These are phyloP conservation scores for Limenitis camilla DNA, from an alignment of 2,888 invertebrate species.

Conservation along the genomic window DNA sequence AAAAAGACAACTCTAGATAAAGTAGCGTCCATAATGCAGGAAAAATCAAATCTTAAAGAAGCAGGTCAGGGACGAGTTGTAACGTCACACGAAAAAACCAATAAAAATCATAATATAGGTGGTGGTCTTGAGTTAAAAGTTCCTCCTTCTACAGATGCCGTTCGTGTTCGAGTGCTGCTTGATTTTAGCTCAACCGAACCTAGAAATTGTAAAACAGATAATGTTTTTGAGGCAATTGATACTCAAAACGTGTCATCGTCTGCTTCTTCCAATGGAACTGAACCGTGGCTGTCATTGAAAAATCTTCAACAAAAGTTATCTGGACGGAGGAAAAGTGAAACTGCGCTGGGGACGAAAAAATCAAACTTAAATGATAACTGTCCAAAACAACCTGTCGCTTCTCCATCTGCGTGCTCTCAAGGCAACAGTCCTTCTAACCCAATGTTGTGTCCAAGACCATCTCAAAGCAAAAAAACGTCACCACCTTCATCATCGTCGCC, in stretches of 20 bases:
- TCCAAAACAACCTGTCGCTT: neutral
- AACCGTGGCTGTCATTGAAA: slow-evolving; percentile 17
- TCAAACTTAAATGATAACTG: neutral
- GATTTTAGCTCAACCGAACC: neutral
- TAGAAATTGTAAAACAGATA: neutral
- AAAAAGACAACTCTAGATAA: neutral
- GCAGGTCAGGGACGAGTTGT: neutral
- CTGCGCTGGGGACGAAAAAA: neutral
- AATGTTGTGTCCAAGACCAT: too few species aligned
- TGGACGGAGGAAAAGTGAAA: slow-evolving; percentile 1
- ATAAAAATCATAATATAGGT: neutral
- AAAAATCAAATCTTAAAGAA: neutral
- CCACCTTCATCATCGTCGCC: too few species aligned
- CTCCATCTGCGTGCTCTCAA: too few species aligned
- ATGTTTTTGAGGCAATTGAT: neutral
- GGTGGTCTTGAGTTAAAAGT: slow-evolving; percentile 1
- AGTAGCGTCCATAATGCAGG: neutral
- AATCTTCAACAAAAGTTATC: slow-evolving; percentile 16
- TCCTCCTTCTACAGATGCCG: neutral
- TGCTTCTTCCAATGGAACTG: neutral
- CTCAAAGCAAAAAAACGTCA: too few species aligned
- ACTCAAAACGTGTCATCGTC: neutral
- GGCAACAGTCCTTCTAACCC: too few species aligned
- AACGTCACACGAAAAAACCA: neutral
- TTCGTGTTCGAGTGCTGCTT: neutral